Base-by-base conservation (phyloP, 2,797 vertebrate species). In the Clarias laeviceps region DNA sequence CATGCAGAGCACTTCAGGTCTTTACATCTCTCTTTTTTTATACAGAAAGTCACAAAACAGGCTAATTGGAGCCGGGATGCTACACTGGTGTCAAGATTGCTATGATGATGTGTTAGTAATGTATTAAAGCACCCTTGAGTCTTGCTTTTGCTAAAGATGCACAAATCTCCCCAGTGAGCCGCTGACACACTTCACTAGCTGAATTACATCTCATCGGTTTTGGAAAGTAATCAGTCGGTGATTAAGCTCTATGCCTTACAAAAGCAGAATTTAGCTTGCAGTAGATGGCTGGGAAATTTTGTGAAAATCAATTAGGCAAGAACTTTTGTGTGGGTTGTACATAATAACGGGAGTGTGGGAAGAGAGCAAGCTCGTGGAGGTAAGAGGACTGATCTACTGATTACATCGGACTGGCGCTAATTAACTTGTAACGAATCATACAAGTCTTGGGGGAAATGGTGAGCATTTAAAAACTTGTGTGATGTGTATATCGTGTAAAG, bases 91-190 rank as follows among this genome's bases (percentile, higher is more conserved):
- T 15, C 6, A 18, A 32, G 64, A 32, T 11, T 2, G 20, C 22
- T 64, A 1, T 27, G 18, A 37, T 82, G 29, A 73, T 82, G 29
- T 24, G 80, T 18, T 54, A 5, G 50, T 82, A 70, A 82, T 70
- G 66, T 69, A 32, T 57, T 62, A 24, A 29, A 45, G 34, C 62
- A n/a, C 32, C 68, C 45, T 34, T 27, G 15, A 69, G 24, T 54
- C 12, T 6, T 14, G 34, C 0, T 34, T 34, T 70, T 14, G 54
- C 29, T 56, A 70, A 68, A 70, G 80, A 82, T 70, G 66, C 27
- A 56, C 34, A 29, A 40, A 29, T 62, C 66, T 34, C 34, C 20
- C 24, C 61, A 20, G 40, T 5, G 57, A 37, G 29, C 24, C 12
- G 15, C n/a, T 27, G 68, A 81, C 66, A 50, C 40, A 50, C 79